Evolutionary conservation across 2,888 invertebrate species (phyloP).

Genomic region (Platycnemis pennipes): DNA sequence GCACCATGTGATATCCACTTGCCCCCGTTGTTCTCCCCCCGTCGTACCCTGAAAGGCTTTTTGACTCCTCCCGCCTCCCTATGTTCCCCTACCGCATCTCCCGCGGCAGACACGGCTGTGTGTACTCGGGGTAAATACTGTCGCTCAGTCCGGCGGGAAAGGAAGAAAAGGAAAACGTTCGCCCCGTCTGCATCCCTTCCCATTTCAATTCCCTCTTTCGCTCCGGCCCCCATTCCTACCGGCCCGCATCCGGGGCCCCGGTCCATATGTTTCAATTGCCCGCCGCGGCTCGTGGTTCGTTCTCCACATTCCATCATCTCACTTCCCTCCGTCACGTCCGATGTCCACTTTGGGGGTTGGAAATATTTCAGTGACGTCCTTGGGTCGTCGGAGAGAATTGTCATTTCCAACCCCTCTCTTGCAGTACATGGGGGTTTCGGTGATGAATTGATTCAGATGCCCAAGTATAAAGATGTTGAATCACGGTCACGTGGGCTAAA

Average conservation of each 20-base stretch:
- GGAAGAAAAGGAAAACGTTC: neutral
- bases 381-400: neutral
- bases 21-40: too few relatives aligned
- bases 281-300: neutral
- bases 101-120: neutral
- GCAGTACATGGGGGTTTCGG: neutral
- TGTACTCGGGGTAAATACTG: neutral
- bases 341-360: neutral
- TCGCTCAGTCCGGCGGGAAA: neutral
- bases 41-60: too few relatives aligned
- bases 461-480: neutral
- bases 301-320: neutral
- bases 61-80: too few relatives aligned
- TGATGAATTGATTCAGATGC: neutral
- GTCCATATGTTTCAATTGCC: neutral
- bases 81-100: neutral
- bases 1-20: too few relatives aligned
- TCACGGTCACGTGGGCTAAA: neutral
- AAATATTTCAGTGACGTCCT: neutral
- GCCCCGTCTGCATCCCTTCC: neutral
- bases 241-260: neutral
- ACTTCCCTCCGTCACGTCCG: neutral
- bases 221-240: neutral
- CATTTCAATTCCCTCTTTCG: neutral
- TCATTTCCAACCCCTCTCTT: neutral